phyloP scores from a whole-genome alignment of 1,140 invertebrate species.

The Panagrolaimus sp. region DNA sequence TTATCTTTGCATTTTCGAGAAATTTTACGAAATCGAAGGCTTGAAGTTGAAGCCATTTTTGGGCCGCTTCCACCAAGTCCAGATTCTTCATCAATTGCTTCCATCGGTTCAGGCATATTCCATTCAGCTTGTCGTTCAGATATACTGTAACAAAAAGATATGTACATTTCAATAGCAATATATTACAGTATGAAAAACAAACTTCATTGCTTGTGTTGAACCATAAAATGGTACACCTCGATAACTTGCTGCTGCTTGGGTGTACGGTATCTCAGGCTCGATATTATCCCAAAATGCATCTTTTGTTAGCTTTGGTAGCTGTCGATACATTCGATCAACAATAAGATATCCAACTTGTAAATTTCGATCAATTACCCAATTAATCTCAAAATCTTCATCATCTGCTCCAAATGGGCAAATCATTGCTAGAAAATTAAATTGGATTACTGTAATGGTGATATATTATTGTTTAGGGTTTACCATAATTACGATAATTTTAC shows the following conservation, averaged over 20 bases:
- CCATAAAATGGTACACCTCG: slow-evolving; percentile 37
- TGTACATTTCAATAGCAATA: too few species aligned
- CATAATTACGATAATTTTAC: too few species aligned
- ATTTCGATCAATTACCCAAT: slow-evolving; percentile 69
- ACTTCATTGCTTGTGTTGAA: slow-evolving; percentile 35
- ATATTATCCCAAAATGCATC: slow-evolving; percentile 31
- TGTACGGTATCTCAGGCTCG: slow-evolving; percentile 36
- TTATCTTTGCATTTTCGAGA: background rate
- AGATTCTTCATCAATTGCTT: slow-evolving; percentile 35
- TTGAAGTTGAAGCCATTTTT: background rate
- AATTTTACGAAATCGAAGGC: background rate
- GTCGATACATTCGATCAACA: slow-evolving; percentile 40
- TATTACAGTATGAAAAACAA: too few species aligned
- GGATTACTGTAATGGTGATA: too few species aligned
- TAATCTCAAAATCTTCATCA: slow-evolving; percentile 83
- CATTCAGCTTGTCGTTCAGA: slow-evolving; percentile 34
- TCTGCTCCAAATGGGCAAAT: slow-evolving; percentile 89
- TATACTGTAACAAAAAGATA: too few species aligned
- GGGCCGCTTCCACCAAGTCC: background rate
- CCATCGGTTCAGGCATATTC: slow-evolving; percentile 35
- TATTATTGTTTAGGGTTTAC: too few species aligned
- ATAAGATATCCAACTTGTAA: slow-evolving; percentile 63
- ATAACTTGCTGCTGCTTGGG: slow-evolving; percentile 30
- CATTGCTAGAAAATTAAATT: too few species aligned
- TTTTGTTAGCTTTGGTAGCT: slow-evolving; percentile 25